These are phyloP conservation scores for Ceratosolen fusciceps DNA, from an alignment of 1,140 invertebrate species.

Conservation along the genomic window DNA sequence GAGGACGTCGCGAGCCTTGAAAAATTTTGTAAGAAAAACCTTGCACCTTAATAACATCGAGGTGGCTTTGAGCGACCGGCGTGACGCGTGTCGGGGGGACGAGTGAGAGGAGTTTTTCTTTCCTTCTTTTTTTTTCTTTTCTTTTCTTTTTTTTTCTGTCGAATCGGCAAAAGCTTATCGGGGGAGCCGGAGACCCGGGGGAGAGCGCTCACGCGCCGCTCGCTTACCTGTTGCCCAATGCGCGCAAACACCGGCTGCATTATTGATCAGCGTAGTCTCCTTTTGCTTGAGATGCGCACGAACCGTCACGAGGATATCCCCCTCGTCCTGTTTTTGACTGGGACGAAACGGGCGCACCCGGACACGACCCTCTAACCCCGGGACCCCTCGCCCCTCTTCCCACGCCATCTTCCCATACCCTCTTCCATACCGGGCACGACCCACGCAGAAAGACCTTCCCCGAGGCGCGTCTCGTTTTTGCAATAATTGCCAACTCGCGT, in stretches of 20 bases:
- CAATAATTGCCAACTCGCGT: background rate
- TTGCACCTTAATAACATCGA: conserved; percentile 5
- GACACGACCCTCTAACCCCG: no score
- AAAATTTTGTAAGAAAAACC: conserved; percentile 36
- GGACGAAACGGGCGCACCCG: background rate
- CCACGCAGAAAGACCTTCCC: no score
- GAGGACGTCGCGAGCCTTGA: conserved; percentile 1
- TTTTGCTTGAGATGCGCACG: conserved; percentile 35
- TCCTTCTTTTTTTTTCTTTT: no score
- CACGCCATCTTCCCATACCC: no score
- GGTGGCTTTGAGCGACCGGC: background rate
- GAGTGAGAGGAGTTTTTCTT: conserved; percentile 26
- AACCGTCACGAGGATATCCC: conserved; percentile 28
- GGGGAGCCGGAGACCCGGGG: no score
- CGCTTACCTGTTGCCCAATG: conserved; percentile 55
- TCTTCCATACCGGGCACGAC: no score
- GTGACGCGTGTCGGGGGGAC: no score
- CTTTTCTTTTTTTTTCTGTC: no score
- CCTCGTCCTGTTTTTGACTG: background rate
- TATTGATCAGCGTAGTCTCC: conserved; percentile 55
- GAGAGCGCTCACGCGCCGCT: conserved; percentile 1
- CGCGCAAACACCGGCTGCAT: conserved; percentile 58
- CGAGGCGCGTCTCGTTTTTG: no score
- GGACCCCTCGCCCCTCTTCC: no score
- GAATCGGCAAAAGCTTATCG: conserved; percentile 53